Percentiles rank a stretch among this genome's conserved stretches.
Conservation (phyloP, 2,888 invertebrate species). For the Acrocyrtus sp. region DNA sequence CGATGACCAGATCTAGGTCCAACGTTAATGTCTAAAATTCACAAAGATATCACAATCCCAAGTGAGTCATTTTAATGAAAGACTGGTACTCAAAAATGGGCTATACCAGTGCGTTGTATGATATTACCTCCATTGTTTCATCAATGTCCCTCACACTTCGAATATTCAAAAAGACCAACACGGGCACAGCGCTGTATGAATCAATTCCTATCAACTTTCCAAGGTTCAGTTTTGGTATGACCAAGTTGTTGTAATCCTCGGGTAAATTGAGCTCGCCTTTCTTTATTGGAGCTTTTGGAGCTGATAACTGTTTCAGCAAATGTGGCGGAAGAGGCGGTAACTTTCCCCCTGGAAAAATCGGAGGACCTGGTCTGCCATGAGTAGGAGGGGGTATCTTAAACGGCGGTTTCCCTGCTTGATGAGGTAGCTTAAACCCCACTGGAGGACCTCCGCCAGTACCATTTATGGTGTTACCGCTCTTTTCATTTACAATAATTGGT, state of each 20-base stretch:
- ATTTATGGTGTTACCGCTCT: neutral
- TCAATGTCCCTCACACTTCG: conserved; percentile 52
- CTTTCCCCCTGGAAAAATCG: conserved; percentile 15
- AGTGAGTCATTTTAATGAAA: neutral
- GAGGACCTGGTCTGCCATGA: conserved; percentile 4
- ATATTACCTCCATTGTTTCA: conserved; percentile 43
- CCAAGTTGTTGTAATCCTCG: conserved; percentile 55
- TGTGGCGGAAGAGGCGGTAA: conserved; percentile 30
- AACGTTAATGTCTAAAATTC: conserved; percentile 37
- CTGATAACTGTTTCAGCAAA: conserved; percentile 17
- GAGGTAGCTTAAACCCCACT: neutral
- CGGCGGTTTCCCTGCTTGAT: conserved; percentile 3
- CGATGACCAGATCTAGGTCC: conserved; percentile 54
- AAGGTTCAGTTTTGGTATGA: conserved; percentile 54
- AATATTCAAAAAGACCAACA: conserved; percentile 53
- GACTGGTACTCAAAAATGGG: neutral
- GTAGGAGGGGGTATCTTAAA: neutral
- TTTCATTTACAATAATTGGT: too few relatives aligned
- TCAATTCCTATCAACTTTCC: conserved; percentile 52
- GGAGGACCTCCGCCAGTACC: neutral
- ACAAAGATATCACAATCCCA: neutral
- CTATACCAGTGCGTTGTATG: neutral
- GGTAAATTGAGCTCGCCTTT: conserved; percentile 53
- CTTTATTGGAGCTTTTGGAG: conserved; percentile 29
- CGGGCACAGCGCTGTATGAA: conserved; percentile 50